Evolutionary conservation across 2,797 vertebrate genomes (phyloP), one percentile per base, ranked within the genome.

Genomic region (Petrocephalus schoutedeni): DNA sequence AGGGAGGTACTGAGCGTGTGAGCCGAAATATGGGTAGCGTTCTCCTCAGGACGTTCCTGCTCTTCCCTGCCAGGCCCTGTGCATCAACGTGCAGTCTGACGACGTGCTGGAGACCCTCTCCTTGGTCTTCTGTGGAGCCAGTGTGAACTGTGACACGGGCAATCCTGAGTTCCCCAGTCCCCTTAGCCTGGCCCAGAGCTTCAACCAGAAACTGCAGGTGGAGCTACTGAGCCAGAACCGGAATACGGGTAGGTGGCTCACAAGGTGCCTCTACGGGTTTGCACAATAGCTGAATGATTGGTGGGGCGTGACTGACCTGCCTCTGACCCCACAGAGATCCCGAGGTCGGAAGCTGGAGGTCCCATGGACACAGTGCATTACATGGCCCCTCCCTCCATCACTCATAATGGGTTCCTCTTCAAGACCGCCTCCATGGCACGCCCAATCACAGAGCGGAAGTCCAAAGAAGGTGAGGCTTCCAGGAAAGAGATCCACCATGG

Each of bases 61-160:
- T 85, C 41, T 61, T 80, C 71, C 41, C 36, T 16, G 36, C 0
- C 57, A 98, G 98, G 98, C 98, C 4, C 93, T 99, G 87, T 98
- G 98, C 88, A 96, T 92, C 0, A 96, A 97, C 0, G 97, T 98
- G 84, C 97, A 97, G 93, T 96, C 97, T 89, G 94, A 94, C 5
- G 98, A 99, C 93, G 94, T 99, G 91, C 95, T 96, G 1, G 98
- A 99, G 95, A 98, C 98, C 0, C 92, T 98, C 71, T 95, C 97
- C 0, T 95, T 99, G 90, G 93, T 99, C 77, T 99, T 98, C 94
- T 99, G 98, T 0, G 98, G 98, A 19, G 98, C 98, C 0, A 95
- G 96, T 87, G 96, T 97, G 61, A 96, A 91, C 93, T 97, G 97
- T 91, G 93, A 94, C 87, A 96, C 97, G 0, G 97, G 95, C 45